These are phyloP conservation scores for Lagodon rhomboides DNA, from an alignment of 2,797 vertebrate species.

Conservation along the genomic window DNA sequence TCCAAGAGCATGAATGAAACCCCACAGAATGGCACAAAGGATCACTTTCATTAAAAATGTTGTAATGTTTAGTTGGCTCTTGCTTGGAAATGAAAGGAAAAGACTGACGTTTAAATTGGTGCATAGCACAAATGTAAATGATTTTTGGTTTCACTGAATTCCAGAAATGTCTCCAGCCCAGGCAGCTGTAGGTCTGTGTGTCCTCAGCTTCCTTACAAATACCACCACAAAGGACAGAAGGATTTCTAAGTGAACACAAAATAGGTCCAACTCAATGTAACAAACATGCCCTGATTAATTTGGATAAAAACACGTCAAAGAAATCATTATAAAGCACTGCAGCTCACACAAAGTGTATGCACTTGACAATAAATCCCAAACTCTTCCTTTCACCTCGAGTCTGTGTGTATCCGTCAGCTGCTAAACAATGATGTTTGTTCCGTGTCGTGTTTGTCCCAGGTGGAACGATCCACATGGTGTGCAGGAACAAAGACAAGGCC, in stretches of 20 bases:
- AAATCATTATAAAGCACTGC: neutral
- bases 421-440: no score
- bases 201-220: neutral
- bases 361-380: neutral
- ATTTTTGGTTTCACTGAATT: neutral
- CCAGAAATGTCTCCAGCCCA: neutral
- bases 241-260: neutral
- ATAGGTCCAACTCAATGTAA: neutral
- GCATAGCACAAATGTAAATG: neutral
- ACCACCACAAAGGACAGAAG: neutral
- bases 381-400: no score
- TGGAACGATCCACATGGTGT: conserved; percentile 88
- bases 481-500: conserved; percentile 88
- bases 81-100: neutral
- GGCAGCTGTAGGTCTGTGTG: neutral
- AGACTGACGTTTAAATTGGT: neutral
- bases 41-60: no score
- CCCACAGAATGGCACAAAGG: no score
- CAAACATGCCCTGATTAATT: neutral
- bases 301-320: no score
- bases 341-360: neutral
- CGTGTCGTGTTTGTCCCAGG: conserved; percentile 66
- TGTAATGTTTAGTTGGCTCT: neutral
- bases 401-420: neutral
- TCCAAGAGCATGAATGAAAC: neutral